Conservation (phyloP, 2,797 vertebrate genomes). For the Poecilia velifera region DNA sequence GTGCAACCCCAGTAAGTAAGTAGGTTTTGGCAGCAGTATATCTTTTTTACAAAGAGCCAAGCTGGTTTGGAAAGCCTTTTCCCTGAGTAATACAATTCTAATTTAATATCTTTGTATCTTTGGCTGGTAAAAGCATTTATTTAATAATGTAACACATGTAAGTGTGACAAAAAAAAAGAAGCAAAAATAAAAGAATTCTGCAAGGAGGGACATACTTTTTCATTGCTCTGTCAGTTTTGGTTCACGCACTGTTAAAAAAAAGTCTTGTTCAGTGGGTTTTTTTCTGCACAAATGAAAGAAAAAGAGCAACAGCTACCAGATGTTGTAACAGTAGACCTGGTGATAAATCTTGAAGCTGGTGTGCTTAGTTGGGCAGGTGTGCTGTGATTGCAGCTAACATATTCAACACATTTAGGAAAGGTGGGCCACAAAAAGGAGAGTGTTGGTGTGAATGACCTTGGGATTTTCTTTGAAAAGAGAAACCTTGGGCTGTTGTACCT, state of each 20-base stretch:
- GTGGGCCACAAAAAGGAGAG: slow-evolving; percentile 16
- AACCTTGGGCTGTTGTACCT: not conserved
- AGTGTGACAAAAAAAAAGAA: not conserved
- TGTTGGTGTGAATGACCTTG: slow-evolving; percentile 26
- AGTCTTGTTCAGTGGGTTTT: not conserved
- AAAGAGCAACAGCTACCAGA: not conserved
- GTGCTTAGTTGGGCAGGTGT: slow-evolving; percentile 19
- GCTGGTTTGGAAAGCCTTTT: not conserved
- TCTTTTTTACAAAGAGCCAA: not conserved
- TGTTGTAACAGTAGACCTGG: not conserved
- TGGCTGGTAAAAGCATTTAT: not conserved
- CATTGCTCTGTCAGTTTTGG: not conserved
- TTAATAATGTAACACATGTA: not conserved
- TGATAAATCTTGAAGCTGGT: slow-evolving; percentile 20
- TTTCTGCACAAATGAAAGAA: not conserved
- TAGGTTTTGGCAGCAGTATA: not conserved
- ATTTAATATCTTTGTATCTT: not conserved
- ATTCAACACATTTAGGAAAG: slow-evolving; percentile 37
- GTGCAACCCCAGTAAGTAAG: not conserved
- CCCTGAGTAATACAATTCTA: not conserved
- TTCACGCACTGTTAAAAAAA: not conserved
- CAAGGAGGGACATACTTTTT: not conserved
- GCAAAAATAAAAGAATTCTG: not conserved
- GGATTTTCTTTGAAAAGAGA: slow-evolving; percentile 37
- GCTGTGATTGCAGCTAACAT: slow-evolving; percentile 10